Base-by-base conservation (phyloP, 1,140 invertebrate species). In the Drosophila sechellia region DNA sequence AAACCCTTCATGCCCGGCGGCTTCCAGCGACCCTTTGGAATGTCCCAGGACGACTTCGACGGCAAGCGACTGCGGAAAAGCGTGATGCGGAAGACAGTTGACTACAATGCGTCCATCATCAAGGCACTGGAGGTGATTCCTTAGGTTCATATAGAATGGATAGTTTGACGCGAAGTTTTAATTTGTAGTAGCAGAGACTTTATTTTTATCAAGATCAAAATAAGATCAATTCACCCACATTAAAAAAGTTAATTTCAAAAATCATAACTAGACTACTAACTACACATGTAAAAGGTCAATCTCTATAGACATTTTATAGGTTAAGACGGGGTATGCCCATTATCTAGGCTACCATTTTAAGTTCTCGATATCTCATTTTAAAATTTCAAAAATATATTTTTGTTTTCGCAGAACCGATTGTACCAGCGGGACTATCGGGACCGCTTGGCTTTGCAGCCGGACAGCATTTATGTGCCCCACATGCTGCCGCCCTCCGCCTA, bases 21-120 rank as follows among this genome's bases (percentile, higher is more conserved):
- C 5, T 92, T 92, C 31, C 81, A 87, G 34, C 65, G 91, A 10
- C 91, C 91, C 0, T 90, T 89, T 48, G 90, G 81, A 17, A 95
- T 95, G 94, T 95, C 94, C 40, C 94, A 96, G 80, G 95, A 96
- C 90, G 98, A 98, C 92, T 98, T 98, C 92, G 98, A 99, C 94
- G 98, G 98, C 34, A 99, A 99, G 94, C 95, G 98, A 64, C 94
- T 99, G 60, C 93, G 98, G 79, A 99, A 99, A 94, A 98, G 98
- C 70, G 97, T 99, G 58, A 98, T 99, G 95, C 94, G 98, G 78
- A 99, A 99, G 94, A 99, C 98, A 43, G 97, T 99, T 43, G 98
- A 99, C 94, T 99, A 99, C 93, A 99, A 99, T 94, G 96, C 98
- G n/a, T 95, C 98, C 35, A 96, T 99, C 77, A 96, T 99, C 54